phyloP scores from a whole-genome alignment of 2,888 invertebrate species.

The Arrhopalites spinosus region DNA sequence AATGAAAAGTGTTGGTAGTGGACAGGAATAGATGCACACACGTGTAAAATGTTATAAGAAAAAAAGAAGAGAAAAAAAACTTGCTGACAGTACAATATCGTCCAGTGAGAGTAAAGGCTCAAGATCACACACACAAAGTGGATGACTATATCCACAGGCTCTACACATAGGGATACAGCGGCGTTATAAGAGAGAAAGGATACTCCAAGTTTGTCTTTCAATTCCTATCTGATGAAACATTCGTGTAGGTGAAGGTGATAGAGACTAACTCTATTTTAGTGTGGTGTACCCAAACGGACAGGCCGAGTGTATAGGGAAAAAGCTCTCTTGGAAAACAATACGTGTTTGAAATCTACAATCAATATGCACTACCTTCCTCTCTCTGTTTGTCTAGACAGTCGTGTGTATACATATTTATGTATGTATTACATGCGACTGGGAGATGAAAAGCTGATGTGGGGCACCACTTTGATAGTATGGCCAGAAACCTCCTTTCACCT shows the following conservation, averaged over 20 bases:
- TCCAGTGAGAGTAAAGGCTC: background rate
- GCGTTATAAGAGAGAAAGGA: background rate
- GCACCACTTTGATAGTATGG: background rate
- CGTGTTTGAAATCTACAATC: slow-evolving; percentile 48
- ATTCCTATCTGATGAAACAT: slow-evolving; percentile 30
- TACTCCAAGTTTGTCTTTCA: slow-evolving; percentile 29
- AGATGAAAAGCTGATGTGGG: too few relatives aligned
- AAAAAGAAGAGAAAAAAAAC: too few relatives aligned
- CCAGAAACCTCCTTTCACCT: background rate
- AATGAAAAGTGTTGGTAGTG: background rate
- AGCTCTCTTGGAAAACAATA: slow-evolving; percentile 42
- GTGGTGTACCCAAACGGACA: background rate
- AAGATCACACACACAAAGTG: background rate
- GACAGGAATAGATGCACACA: background rate
- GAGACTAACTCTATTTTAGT: slow-evolving; percentile 27
- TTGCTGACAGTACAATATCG: slow-evolving; percentile 32
- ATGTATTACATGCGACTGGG: background rate
- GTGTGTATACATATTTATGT: background rate
- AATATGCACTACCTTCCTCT: slow-evolving; percentile 32
- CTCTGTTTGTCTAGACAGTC: background rate
- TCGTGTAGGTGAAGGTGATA: background rate
- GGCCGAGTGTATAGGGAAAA: background rate
- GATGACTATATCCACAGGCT: slow-evolving; percentile 3
- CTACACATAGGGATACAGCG: too few relatives aligned
- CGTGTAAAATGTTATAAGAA: slow-evolving; percentile 13